Percentiles rank a stretch among this genome's conserved stretches.
These are phyloP conservation scores for Centroberyx gerrardi DNA, from an alignment of 2,797 vertebrate genomes.

Conservation along the genomic window DNA sequence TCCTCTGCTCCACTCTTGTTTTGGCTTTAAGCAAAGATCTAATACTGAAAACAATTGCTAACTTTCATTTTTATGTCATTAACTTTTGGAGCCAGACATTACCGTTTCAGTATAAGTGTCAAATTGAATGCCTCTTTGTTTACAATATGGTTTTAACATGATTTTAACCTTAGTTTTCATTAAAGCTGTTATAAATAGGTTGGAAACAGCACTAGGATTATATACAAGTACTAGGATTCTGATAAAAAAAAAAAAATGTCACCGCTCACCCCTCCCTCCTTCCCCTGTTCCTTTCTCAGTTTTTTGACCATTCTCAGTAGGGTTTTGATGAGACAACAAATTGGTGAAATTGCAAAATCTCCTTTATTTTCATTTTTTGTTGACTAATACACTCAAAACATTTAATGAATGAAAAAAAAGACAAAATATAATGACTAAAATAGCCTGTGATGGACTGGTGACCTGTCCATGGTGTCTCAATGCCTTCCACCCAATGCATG, in stretches of 20 bases:
- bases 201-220: neutral
- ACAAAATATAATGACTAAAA: slow-evolving; percentile 4
- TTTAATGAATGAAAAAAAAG: neutral
- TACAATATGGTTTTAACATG: no score
- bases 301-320: neutral
- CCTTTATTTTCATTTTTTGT: neutral
- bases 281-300: neutral
- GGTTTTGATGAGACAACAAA: neutral
- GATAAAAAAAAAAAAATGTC: neutral
- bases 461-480: slow-evolving; percentile 6
- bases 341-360: neutral
- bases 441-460: no score
- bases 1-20: no score
- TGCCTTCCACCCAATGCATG: neutral
- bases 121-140: no score
- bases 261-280: neutral
- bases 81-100: no score
- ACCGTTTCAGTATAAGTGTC: no score
- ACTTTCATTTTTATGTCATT: no score
- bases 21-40: neutral
- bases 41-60: neutral
- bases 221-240: neutral
- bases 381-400: neutral
- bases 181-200: no score
- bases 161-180: no score